Conservation (phyloP, 1,140 invertebrate species). For the Chrysopa pallens region DNA sequence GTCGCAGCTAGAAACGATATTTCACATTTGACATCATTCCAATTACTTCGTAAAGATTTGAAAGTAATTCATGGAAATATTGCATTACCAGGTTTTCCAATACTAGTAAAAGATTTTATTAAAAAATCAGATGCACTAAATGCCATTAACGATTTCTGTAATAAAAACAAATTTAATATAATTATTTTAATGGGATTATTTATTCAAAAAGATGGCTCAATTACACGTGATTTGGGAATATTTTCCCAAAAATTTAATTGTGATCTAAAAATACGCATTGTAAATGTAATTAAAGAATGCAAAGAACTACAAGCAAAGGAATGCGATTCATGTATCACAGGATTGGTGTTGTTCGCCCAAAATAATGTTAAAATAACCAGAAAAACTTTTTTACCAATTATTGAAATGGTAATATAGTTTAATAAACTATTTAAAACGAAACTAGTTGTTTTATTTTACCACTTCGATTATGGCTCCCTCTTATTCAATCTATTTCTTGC, state of each 20-base stretch:
- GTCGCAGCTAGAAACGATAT: constrained; percentile 24
- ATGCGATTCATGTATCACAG: constrained; percentile 11
- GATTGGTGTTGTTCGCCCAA: constrained; percentile 26
- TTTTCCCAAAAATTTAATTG: constrained; percentile 16
- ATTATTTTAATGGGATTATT: constrained; percentile 32
- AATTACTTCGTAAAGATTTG: constrained; percentile 27
- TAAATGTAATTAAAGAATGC: constrained; percentile 15
- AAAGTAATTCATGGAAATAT: constrained; percentile 22
- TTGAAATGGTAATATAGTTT: constrained; percentile 17
- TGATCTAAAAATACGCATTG: constrained; percentile 8
- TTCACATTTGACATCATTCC: constrained; percentile 18
- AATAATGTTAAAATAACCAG: constrained; percentile 32
- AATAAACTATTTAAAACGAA: too few relatives aligned
- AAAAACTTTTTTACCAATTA: constrained; percentile 41
- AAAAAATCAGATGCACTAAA: constrained; percentile 19
- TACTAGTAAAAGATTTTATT: constrained; percentile 31
- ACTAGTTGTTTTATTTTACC: too few relatives aligned
- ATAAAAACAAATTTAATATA: constrained; percentile 18
- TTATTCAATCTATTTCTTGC: too few relatives aligned
- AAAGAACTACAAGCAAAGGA: constrained; percentile 12
- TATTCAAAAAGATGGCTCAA: constrained; percentile 16
- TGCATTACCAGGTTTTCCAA: constrained; percentile 26
- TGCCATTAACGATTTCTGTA: constrained; percentile 26
- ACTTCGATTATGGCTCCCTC: too few relatives aligned
- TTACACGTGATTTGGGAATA: constrained; percentile 31